Conservation (phyloP, 2,113 vertebrate species). For the Equus quagga region DNA sequence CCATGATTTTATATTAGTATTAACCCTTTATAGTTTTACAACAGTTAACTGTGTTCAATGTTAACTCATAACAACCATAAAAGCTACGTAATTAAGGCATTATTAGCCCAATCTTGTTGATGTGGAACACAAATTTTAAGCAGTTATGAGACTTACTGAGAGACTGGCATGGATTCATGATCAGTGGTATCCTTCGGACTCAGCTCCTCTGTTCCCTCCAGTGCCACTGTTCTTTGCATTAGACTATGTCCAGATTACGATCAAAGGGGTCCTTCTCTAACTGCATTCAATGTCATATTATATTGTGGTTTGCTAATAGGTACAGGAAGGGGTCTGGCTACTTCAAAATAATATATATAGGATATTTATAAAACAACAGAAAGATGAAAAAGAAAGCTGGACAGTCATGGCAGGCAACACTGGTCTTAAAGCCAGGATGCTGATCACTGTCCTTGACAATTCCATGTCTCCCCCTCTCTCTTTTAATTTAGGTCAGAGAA, state of each 20-base stretch:
- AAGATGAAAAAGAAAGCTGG: not conserved
- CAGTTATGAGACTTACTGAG: not conserved
- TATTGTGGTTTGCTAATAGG: not conserved
- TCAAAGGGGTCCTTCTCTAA: not conserved
- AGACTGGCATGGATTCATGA: rapidly evolving
- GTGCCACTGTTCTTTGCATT: not conserved
- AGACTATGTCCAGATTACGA: not conserved
- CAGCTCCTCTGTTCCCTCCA: not conserved
- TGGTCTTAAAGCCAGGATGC: not conserved
- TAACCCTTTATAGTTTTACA: not conserved
- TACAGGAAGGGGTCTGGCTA: not conserved
- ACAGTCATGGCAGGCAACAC: not conserved
- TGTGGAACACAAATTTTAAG: not conserved
- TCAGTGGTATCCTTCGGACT: not conserved
- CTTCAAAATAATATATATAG: not conserved
- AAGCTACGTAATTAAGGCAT: not conserved
- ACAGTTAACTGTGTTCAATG: not conserved
- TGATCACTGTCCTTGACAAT: not conserved
- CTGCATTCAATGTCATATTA: not conserved
- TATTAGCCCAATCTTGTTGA: not conserved
- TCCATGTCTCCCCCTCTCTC: not conserved
- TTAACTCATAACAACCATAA: not conserved
- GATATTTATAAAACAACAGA: not conserved
- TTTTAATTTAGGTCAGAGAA: conserved; percentile 44
- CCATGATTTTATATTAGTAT: not conserved